A percentile compares a stretch with the other conserved stretches of the same genome.
Evolutionary conservation across 2,888 invertebrate genomes (phyloP).

Genomic region (Tyria jacobaeae): DNA sequence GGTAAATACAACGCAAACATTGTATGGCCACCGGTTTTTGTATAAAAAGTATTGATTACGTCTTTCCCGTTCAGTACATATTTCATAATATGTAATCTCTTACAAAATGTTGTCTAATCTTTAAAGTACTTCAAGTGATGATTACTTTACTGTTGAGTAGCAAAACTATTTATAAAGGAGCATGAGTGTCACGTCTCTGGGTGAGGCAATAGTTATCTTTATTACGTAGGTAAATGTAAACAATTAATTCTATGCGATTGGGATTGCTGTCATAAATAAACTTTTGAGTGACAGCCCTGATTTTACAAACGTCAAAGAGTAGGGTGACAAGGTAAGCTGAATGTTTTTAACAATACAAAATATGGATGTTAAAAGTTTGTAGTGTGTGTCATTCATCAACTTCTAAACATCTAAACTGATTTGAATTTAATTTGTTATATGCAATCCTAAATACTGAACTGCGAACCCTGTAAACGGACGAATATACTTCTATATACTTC

Average conservation of each 20-base stretch:
- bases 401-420: too few species aligned
- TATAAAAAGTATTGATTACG: too few species aligned
- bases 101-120: neutral
- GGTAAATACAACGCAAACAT: too few species aligned
- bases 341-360: too few species aligned
- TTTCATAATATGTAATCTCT: neutral
- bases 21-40: too few species aligned
- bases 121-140: neutral
- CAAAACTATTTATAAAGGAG: conserved; percentile 1
- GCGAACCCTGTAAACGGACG: too few species aligned
- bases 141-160: neutral
- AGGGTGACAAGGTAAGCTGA: neutral
- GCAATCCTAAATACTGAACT: too few species aligned
- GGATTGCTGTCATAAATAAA: too few species aligned
- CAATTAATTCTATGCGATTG: neutral
- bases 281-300: neutral
- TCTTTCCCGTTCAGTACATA: neutral
- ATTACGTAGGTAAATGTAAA: neutral
- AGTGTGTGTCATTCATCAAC: too few species aligned
- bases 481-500: too few species aligned
- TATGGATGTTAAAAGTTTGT: too few species aligned
- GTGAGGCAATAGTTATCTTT: neutral
- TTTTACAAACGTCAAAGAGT: neutral
- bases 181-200: neutral
- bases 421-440: too few species aligned